Percentiles rank a stretch among this genome's conserved stretches.
Conservation (phyloP, 2,888 invertebrate species). For the Chaetogeoica ovagalla region DNA sequence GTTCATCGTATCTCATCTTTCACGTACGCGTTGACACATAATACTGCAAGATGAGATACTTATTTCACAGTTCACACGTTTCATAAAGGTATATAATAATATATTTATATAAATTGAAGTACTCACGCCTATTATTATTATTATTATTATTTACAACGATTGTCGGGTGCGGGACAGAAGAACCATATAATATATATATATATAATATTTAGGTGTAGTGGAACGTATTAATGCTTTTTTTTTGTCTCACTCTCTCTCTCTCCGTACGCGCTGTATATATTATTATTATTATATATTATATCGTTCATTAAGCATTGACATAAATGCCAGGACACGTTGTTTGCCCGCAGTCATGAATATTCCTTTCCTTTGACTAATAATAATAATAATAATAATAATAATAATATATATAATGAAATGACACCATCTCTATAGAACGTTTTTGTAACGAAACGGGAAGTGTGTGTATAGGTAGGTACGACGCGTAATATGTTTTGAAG, state of each 20-base stretch:
- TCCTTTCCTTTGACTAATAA: constrained; percentile 41
- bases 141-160: too few species aligned
- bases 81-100: too few species aligned
- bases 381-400: background rate
- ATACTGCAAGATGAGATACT: too few species aligned
- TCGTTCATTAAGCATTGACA: constrained; percentile 41
- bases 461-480: background rate
- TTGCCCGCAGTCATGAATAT: constrained; percentile 45
- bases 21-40: too few species aligned
- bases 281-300: too few species aligned
- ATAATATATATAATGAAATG: background rate
- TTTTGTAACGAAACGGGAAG: constrained; percentile 11
- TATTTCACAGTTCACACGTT: too few species aligned
- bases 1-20: too few species aligned
- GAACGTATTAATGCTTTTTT: background rate
- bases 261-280: background rate
- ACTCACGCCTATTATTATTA: background rate
- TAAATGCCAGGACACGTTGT: constrained; percentile 50
- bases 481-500: background rate
- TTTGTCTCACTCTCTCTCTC: too few species aligned
- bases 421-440: background rate
- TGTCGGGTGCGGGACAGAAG: background rate
- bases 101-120: background rate
- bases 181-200: background rate
- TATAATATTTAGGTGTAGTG: background rate